Evolutionary conservation across 1,140 invertebrate species (phyloP).

Genomic region (Ruditapes philippinarum): DNA sequence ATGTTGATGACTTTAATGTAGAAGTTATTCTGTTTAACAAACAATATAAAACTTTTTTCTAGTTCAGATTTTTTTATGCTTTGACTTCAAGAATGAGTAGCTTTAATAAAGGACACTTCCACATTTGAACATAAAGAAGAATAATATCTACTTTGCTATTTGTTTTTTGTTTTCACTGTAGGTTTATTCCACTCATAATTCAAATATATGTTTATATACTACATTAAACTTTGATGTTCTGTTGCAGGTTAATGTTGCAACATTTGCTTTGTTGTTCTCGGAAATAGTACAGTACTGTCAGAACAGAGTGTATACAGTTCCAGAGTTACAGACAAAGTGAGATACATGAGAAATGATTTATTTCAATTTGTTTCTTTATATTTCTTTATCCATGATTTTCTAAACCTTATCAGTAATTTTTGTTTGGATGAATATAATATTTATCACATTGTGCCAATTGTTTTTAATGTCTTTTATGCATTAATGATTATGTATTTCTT

Average conservation of each 20-base stretch:
- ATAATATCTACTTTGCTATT: too few relatives aligned
- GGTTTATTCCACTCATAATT: slow-evolving; percentile 2
- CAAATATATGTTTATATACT: not conserved
- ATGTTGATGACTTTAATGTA: too few relatives aligned
- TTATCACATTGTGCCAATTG: too few relatives aligned
- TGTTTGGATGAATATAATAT: too few relatives aligned
- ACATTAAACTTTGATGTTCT: slow-evolving; percentile 12
- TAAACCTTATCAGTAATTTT: too few relatives aligned
- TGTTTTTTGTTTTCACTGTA: not conserved
- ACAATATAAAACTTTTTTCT: not conserved
- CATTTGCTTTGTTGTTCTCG: slow-evolving; percentile 98
- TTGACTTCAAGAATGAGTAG: not conserved
- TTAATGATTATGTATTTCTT: too few relatives aligned
- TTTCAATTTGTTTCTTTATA: too few relatives aligned
- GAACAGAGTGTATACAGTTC: slow-evolving; percentile 97
- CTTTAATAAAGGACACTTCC: not conserved
- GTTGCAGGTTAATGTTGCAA: slow-evolving; percentile 91
- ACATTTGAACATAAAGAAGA: too few relatives aligned
- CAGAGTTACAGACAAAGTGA: slow-evolving; percentile 97
- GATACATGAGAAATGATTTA: too few relatives aligned
- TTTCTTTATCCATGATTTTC: too few relatives aligned
- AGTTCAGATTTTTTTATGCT: not conserved
- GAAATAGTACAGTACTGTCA: slow-evolving; percentile 99
- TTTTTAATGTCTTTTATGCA: too few relatives aligned
- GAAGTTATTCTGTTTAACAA: too few relatives aligned